phyloP scores from a whole-genome alignment of 2,797 vertebrate species.

The Catharus ustulatus region DNA sequence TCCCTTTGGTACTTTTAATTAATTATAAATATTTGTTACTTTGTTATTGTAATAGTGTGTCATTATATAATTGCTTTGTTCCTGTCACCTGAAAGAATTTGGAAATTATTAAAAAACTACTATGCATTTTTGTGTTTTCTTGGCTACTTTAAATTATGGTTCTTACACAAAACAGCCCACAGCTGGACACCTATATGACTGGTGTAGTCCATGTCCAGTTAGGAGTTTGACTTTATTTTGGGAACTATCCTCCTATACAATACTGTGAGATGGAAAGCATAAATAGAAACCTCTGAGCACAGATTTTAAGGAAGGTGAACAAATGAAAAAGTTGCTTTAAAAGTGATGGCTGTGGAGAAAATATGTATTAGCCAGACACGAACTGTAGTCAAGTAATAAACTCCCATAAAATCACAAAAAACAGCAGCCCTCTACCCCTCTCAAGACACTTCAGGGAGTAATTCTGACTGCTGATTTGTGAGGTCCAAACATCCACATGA shows the following conservation, averaged over 20 bases:
- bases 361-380: neutral
- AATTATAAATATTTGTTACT: neutral
- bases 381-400: neutral
- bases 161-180: neutral
- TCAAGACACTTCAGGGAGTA: neutral
- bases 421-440: neutral
- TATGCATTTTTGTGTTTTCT: neutral
- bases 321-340: neutral
- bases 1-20: neutral
- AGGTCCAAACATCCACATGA: slow-evolving; percentile 1
- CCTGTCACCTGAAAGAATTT: neutral
- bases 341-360: neutral
- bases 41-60: neutral
- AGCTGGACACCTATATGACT: neutral
- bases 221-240: neutral
- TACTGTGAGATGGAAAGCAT: neutral
- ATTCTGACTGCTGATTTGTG: neutral
- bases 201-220: neutral
- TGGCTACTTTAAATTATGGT: neutral
- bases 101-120: neutral
- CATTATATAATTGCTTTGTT: neutral
- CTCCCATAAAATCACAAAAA: neutral
- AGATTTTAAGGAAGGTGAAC: neutral
- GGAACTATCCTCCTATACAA: neutral
- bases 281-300: neutral